A percentile compares a stretch with the other conserved stretches of the same genome.
phyloP scores from a whole-genome alignment of 2,797 vertebrate genomes.

The Pseudochaenichthys georgianus region DNA sequence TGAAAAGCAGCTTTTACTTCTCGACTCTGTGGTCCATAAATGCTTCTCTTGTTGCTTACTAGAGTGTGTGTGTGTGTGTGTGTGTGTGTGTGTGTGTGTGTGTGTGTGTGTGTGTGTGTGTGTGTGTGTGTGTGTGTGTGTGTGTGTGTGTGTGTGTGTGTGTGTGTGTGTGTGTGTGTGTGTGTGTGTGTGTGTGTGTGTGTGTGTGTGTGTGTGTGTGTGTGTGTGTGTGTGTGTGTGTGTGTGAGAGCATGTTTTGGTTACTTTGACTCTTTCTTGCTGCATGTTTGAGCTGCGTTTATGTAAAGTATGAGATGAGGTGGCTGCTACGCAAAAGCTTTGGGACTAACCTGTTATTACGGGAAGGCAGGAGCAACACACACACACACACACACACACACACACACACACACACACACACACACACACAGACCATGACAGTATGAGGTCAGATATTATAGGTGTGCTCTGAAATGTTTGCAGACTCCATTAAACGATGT shows the following conservation, averaged over 20 bases:
- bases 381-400: slow-evolving; percentile 14
- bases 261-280: slow-evolving; percentile 27
- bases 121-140: slow-evolving; percentile 13
- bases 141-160: slow-evolving; percentile 20
- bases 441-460: slow-evolving; percentile 61
- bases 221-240: too few relatives aligned
- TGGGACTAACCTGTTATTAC: slow-evolving; percentile 43
- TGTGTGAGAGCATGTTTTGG: slow-evolving; percentile 24
- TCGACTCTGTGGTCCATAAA: slow-evolving; percentile 40
- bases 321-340: slow-evolving; percentile 49
- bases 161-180: slow-evolving; percentile 25
- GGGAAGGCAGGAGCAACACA: slow-evolving; percentile 14
- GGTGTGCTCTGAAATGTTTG: slow-evolving; percentile 54
- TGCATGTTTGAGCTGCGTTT: slow-evolving; percentile 69
- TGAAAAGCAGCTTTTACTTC: slow-evolving; percentile 10
- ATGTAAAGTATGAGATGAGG: slow-evolving; percentile 49
- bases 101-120: slow-evolving; percentile 14
- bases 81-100: slow-evolving; percentile 25
- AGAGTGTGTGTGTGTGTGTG: slow-evolving; percentile 31
- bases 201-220: too few relatives aligned
- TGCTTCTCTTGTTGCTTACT: slow-evolving; percentile 18
- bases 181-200: slow-evolving; percentile 25
- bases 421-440: slow-evolving; percentile 40
- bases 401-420: slow-evolving; percentile 14
- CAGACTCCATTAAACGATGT: slow-evolving; percentile 42